Base-by-base conservation (phyloP, 2,113 vertebrate genomes). In the Sebastes fasciatus region DNA sequence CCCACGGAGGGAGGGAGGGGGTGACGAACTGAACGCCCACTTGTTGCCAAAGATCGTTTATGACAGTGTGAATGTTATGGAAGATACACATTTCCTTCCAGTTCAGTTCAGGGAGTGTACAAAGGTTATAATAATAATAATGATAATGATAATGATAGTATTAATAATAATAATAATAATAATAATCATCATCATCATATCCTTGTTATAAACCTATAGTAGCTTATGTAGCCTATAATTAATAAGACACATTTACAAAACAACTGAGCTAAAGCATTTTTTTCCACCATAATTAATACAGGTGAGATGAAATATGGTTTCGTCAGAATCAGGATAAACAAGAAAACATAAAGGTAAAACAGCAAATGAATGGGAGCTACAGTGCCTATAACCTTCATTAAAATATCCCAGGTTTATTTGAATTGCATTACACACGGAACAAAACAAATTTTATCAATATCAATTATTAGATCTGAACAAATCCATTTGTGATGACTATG, bases 11-110 rank as follows among this genome's bases (percentile, higher is more conserved):
- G 88, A 89, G 90, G 90, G 90, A 84, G 87, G 42, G 82, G 83
- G 77, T 60, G 68, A 77, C 71, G 69, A 87, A 91, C 80, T 80
- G 71, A 93, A 94, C 94, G 94, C 94, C 95, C 86, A 94, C 95
- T 90, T 86, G 67, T 74, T 83, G 72, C 69, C 91, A 60, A 91
- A 94, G 92, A 94, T 92, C 93, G 93, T 91, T 76, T 94, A 89
- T 88, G 58, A 2, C 6, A 34, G 12, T 7, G 58, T 61, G 13
- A 34, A 16, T 61, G 40, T 9, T 14, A 3, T 6, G 40, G 73
- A 49, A 43, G 81, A 45, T 84, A 34, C 2, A 11, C 19, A 40
- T 63, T 73, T 48, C 16, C 4, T 34, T 34, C 34, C 34, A 34
- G 34, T 34, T 34, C 34, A 34, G 34, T 34, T 34, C 34, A 34